phyloP scores from a whole-genome alignment of 2,888 invertebrate genomes.

The Thera britannica region DNA sequence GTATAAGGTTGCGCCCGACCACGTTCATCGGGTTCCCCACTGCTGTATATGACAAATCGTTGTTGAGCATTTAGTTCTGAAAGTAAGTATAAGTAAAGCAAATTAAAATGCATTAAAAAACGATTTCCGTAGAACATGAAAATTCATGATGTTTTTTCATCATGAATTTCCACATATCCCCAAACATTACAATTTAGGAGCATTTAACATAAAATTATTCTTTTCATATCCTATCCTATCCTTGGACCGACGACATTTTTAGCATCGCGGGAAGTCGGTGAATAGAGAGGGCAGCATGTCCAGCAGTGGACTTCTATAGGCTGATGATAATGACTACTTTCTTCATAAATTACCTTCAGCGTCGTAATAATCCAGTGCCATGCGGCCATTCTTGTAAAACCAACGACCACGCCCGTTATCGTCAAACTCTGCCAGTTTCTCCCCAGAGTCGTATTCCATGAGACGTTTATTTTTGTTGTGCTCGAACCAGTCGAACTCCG shows the following conservation, averaged over 20 bases:
- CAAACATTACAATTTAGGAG: too few species aligned
- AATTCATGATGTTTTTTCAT: too few species aligned
- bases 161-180: too few species aligned
- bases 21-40: constrained; percentile 68
- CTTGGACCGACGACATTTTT: too few species aligned
- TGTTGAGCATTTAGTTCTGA: constrained; percentile 73
- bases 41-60: constrained; percentile 72
- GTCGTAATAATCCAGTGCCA: constrained; percentile 75
- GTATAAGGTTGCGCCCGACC: constrained; percentile 67
- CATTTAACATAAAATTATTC: too few species aligned
- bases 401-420: constrained; percentile 69
- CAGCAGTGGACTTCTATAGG: too few species aligned
- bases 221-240: too few species aligned
- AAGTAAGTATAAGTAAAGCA: constrained; percentile 8
- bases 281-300: too few species aligned
- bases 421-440: constrained; percentile 70
- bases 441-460: constrained; percentile 69
- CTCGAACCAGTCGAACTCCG: constrained; percentile 78
- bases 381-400: constrained; percentile 70
- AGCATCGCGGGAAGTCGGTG: too few species aligned
- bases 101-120: background rate
- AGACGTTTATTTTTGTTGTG: constrained; percentile 67
- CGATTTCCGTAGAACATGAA: too few species aligned
- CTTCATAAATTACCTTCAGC: constrained; percentile 59
- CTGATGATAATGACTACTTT: too few species aligned